Evolutionary conservation across 1,140 invertebrate species (phyloP).

Genomic region (honey bee (Apis mellifera)): DNA sequence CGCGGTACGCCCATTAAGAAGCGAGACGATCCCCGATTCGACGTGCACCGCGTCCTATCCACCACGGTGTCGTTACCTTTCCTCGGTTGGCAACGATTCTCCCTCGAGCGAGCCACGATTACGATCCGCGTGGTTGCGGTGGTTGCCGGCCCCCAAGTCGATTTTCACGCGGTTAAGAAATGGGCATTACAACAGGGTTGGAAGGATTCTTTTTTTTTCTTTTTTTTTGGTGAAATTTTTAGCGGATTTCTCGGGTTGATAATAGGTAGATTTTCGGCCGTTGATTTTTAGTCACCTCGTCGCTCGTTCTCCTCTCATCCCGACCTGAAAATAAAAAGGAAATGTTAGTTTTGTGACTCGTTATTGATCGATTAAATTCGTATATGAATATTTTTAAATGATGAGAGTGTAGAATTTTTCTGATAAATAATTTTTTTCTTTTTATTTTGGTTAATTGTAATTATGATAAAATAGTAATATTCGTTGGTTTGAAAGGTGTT

Average conservation of each 20-base stretch:
- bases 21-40: slow-evolving; percentile 26
- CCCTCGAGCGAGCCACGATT: background rate
- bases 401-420: background rate
- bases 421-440: background rate
- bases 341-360: no score
- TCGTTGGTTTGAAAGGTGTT: no score
- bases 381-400: no score
- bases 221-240: background rate
- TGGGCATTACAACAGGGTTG: background rate
- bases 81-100: background rate
- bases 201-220: background rate
- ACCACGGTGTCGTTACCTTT: slow-evolving; percentile 14
- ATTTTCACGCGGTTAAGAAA: background rate
- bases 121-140: background rate
- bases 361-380: no score
- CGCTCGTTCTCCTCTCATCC: no score
- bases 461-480: no score
- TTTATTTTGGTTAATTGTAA: no score
- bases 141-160: background rate
- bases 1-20: slow-evolving; percentile 55
- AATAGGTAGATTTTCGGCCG: no score
- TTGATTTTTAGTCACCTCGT: no score
- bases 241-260: background rate
- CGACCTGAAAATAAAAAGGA: no score
- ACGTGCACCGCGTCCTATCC: slow-evolving; percentile 16